A percentile compares a stretch with the other conserved stretches of the same genome.
phyloP scores from a whole-genome alignment of 1,140 invertebrate genomes.

The Diuraphis noxia region DNA sequence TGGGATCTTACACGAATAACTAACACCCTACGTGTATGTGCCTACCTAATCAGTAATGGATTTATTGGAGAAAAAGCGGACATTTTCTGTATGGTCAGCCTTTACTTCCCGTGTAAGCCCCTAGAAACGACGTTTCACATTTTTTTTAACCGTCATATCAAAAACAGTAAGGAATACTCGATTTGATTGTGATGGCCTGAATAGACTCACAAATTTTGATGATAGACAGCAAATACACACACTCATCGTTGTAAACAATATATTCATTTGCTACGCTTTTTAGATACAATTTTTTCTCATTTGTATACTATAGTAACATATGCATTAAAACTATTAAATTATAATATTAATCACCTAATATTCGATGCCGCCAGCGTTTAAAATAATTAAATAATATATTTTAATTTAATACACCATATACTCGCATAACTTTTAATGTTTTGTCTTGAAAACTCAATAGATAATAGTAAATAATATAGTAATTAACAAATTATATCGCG shows the following conservation, averaged over 20 bases:
- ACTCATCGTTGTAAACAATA: no score
- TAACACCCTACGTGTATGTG: neutral
- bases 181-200: no score
- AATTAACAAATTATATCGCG: neutral
- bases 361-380: neutral
- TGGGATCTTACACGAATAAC: neutral
- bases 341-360: neutral
- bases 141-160: neutral
- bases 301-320: no score
- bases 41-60: neutral
- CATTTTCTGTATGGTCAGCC: neutral
- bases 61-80: neutral
- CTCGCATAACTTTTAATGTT: neutral
- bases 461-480: neutral
- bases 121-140: neutral
- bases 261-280: no score
- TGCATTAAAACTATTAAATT: neutral
- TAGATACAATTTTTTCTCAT: no score
- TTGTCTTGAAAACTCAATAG: neutral
- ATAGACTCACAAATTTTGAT: no score
- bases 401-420: neutral
- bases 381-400: neutral
- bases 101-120: neutral
- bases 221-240: no score
- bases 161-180: neutral